A percentile compares a stretch with the other conserved stretches of the same genome.
Conservation (phyloP, 2,797 vertebrate genomes). For the Lithobates sylvaticus region DNA sequence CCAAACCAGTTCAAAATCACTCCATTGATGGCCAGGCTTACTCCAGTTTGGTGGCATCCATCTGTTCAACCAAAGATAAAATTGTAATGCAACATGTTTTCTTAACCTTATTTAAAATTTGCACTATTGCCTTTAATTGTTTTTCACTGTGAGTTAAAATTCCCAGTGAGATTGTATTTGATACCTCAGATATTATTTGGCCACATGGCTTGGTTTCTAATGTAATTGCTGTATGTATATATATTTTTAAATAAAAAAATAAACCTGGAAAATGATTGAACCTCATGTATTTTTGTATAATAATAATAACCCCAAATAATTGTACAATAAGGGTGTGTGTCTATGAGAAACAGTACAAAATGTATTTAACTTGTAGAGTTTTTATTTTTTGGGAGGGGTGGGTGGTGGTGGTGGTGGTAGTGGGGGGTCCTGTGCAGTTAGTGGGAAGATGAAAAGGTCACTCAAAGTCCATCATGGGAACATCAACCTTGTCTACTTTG, state of each 20-base stretch:
- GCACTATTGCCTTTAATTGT: conserved; percentile 64
- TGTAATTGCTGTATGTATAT: conserved; percentile 54
- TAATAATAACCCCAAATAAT: too few relatives aligned
- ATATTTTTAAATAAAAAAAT: conserved; percentile 45
- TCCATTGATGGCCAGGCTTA: not conserved
- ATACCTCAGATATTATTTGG: conserved; percentile 27
- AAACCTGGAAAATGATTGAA: conserved; percentile 16
- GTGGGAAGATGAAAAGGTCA: conserved; percentile 7
- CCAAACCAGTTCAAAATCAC: not conserved
- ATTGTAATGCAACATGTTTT: conserved; percentile 49
- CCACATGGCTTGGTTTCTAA: conserved; percentile 17
- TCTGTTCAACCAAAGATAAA: conserved; percentile 64
- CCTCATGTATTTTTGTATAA: not conserved
- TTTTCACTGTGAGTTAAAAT: conserved; percentile 65
- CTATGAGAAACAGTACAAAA: too few relatives aligned
- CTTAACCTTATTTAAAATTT: conserved; percentile 62
- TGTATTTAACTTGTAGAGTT: too few relatives aligned
- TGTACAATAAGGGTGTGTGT: too few relatives aligned
- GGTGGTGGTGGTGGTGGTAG: not conserved
- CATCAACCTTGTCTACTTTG: conserved; percentile 37
- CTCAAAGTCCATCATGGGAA: conserved; percentile 8
- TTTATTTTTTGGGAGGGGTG: not conserved
- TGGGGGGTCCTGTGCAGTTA: not conserved
- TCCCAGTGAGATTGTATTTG: conserved; percentile 35
- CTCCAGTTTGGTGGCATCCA: not conserved